These are phyloP conservation scores for Rhineura floridana DNA, from an alignment of 2,113 vertebrate species.

Conservation along the genomic window DNA sequence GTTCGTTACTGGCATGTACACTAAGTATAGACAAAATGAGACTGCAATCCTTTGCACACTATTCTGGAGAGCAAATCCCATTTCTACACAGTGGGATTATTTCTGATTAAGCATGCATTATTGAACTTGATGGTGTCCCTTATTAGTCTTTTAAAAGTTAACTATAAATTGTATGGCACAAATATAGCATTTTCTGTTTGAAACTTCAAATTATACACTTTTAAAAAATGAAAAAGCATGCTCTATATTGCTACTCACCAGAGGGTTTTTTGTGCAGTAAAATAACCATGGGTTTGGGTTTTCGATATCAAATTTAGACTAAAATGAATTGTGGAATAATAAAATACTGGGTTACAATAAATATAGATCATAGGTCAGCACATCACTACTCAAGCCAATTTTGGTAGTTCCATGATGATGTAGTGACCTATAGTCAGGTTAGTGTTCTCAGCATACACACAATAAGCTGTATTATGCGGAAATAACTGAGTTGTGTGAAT, in stretches of 20 bases:
- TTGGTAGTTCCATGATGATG: background rate
- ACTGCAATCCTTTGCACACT: background rate
- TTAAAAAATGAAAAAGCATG: background rate
- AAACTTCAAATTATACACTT: background rate
- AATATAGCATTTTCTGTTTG: background rate
- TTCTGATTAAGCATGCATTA: background rate
- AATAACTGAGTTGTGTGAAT: background rate
- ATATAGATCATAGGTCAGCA: background rate
- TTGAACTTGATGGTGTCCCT: background rate
- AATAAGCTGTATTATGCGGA: background rate
- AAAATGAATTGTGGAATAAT: background rate
- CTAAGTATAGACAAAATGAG: background rate
- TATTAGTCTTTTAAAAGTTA: background rate
- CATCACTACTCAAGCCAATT: background rate
- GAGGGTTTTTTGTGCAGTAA: background rate
- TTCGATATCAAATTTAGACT: constrained; percentile 1
- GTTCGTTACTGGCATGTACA: background rate
- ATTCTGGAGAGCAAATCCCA: background rate
- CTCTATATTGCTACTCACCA: background rate
- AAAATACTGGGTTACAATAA: background rate
- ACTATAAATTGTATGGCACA: background rate
- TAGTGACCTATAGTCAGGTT: background rate
- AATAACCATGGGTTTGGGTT: background rate
- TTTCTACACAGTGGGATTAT: background rate
- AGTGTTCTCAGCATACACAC: background rate